These are phyloP conservation scores for Calliphora vicina DNA, from an alignment of 1,140 invertebrate species.

Conservation along the genomic window DNA sequence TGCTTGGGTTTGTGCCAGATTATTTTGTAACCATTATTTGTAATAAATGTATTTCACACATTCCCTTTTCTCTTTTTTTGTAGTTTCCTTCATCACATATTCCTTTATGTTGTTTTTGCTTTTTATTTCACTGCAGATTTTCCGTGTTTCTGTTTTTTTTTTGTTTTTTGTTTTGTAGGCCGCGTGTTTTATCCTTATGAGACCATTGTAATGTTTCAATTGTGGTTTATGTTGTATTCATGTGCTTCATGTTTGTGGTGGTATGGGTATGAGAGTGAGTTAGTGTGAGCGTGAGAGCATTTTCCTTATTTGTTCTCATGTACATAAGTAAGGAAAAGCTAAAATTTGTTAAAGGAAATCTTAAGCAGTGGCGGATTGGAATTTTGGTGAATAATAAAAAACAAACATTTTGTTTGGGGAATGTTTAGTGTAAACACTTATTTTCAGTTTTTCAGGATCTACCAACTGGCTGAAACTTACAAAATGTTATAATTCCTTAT, in stretches of 20 bases:
- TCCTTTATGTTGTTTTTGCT: not conserved
- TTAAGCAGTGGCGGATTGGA: not conserved
- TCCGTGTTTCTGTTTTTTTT: not conserved
- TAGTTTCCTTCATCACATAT: not conserved
- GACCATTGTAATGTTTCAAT: slow-evolving; percentile 6
- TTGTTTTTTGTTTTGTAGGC: not conserved
- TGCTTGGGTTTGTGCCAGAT: not conserved
- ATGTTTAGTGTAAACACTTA: no score
- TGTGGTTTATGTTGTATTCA: not conserved
- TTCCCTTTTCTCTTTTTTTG: slow-evolving; percentile 4
- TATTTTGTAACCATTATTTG: not conserved
- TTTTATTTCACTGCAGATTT: slow-evolving; percentile 8
- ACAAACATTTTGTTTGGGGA: no score
- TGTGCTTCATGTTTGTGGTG: no score
- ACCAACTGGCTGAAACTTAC: no score
- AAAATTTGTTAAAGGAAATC: not conserved
- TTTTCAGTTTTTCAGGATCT: no score
- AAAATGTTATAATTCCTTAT: no score
- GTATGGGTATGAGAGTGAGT: not conserved
- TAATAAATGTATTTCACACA: not conserved
- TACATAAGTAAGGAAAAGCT: not conserved
- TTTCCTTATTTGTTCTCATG: not conserved
- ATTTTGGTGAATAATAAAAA: no score
- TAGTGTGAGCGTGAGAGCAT: not conserved
- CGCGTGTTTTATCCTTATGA: not conserved